These are phyloP conservation scores for Dinoponera quadriceps DNA, from an alignment of 1,140 invertebrate species.

Conservation along the genomic window DNA sequence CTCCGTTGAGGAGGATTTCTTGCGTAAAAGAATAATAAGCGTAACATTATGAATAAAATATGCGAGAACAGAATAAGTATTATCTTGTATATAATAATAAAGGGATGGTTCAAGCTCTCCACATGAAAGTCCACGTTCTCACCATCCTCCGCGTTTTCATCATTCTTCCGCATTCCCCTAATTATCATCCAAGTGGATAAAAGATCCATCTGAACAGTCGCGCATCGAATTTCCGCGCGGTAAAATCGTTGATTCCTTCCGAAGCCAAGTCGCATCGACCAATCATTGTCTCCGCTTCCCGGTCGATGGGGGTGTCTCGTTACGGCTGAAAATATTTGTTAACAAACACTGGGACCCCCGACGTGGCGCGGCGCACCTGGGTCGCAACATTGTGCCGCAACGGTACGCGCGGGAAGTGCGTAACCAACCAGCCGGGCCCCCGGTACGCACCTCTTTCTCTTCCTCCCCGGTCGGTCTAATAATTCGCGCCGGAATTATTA, in stretches of 20 bases:
- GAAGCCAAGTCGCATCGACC: neutral
- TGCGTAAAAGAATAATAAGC: too few species aligned
- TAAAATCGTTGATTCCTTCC: neutral
- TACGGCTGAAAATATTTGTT: constrained; percentile 80
- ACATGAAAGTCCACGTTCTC: neutral
- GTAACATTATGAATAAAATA: too few species aligned
- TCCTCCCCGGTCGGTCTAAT: constrained; percentile 64
- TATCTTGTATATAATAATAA: neutral
- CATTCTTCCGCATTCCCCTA: neutral
- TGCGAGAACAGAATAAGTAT: too few species aligned
- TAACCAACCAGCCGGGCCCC: constrained; percentile 59
- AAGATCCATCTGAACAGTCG: neutral
- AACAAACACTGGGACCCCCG: constrained; percentile 72
- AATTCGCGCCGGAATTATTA: constrained; percentile 79
- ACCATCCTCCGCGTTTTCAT: neutral
- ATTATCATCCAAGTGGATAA: neutral
- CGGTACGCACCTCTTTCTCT: constrained; percentile 46
- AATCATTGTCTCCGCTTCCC: constrained; percentile 9
- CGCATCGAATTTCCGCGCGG: neutral
- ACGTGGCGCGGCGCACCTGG: constrained; percentile 52
- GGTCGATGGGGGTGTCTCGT: constrained; percentile 70
- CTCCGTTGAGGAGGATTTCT: too few species aligned
- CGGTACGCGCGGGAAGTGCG: constrained; percentile 59
- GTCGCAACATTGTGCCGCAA: constrained; percentile 61
- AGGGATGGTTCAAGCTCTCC: neutral